Evolutionary conservation across 2,797 vertebrate genomes (phyloP).

Genomic region (Sardinella longiceps): DNA sequence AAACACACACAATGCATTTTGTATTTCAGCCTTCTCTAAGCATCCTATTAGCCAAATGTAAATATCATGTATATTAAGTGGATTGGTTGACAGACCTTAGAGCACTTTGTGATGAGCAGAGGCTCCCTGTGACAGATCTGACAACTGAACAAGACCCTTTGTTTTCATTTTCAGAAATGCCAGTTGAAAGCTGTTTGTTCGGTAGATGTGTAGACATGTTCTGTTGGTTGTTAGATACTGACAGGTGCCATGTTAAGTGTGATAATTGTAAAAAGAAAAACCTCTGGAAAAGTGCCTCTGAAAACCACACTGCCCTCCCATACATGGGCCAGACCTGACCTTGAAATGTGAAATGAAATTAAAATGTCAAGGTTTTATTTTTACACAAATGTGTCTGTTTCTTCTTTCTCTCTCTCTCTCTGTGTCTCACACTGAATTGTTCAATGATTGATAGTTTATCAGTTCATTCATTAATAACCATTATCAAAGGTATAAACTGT

Average conservation of each 20-base stretch:
- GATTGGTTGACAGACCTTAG: conserved; percentile 11
- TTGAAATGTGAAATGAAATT: conserved; percentile 77
- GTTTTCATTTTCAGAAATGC: conserved; percentile 13
- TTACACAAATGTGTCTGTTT: conserved; percentile 64
- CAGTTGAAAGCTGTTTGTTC: background rate
- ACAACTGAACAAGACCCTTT: conserved; percentile 14
- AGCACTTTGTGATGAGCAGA: conserved; percentile 23
- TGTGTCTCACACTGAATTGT: background rate
- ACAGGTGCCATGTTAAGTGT: background rate
- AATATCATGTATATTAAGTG: conserved; percentile 26
- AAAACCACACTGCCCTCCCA: conserved; percentile 71
- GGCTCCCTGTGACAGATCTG: conserved; percentile 8
- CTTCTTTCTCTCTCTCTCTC: conserved; percentile 30
- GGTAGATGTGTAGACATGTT: conserved; percentile 8
- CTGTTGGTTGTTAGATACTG: conserved; percentile 15
- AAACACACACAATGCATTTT: conserved; percentile 4
- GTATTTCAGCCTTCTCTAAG: background rate
- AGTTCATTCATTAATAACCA: background rate
- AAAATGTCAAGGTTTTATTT: conserved; percentile 78
- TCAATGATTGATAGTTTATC: conserved; percentile 13
- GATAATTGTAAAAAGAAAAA: background rate
- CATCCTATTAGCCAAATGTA: conserved; percentile 24
- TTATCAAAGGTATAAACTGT: background rate
- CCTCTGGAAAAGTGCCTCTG: conserved; percentile 64
- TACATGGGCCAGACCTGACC: conserved; percentile 64